These are phyloP conservation scores for Chelonus insularis DNA, from an alignment of 1,140 invertebrate genomes.

Conservation along the genomic window DNA sequence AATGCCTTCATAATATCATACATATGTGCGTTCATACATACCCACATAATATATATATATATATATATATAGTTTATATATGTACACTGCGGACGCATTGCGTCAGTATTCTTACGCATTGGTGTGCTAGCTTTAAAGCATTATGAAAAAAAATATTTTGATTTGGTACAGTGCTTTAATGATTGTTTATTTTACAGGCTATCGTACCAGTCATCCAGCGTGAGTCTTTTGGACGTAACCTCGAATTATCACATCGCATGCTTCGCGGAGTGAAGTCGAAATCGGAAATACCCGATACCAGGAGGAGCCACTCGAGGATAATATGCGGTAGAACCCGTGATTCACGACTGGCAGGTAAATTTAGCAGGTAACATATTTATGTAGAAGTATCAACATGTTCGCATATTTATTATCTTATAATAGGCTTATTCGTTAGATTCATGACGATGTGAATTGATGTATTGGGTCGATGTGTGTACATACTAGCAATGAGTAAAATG, in stretches of 20 bases:
- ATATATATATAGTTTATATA: too few relatives aligned
- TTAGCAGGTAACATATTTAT: constrained; percentile 10
- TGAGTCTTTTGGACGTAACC: background rate
- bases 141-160: background rate
- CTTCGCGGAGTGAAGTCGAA: constrained; percentile 16
- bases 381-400: background rate
- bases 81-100: background rate
- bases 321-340: constrained; percentile 25
- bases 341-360: constrained; percentile 25
- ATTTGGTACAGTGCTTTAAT: background rate
- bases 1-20: background rate
- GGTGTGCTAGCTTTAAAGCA: too few relatives aligned
- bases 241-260: constrained; percentile 19
- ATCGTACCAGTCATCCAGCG: constrained; percentile 1
- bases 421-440: background rate
- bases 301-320: constrained; percentile 15
- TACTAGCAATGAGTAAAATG: constrained; percentile 3
- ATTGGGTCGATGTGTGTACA: constrained; percentile 4
- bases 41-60: too few relatives aligned
- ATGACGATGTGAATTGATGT: constrained; percentile 2
- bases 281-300: constrained; percentile 22
- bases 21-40: background rate
- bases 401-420: background rate
- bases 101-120: too few relatives aligned
- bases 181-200: background rate